Evolutionary conservation across 1,140 invertebrate genomes (phyloP).

Genomic region (Venustaconcha ellipsiformis): DNA sequence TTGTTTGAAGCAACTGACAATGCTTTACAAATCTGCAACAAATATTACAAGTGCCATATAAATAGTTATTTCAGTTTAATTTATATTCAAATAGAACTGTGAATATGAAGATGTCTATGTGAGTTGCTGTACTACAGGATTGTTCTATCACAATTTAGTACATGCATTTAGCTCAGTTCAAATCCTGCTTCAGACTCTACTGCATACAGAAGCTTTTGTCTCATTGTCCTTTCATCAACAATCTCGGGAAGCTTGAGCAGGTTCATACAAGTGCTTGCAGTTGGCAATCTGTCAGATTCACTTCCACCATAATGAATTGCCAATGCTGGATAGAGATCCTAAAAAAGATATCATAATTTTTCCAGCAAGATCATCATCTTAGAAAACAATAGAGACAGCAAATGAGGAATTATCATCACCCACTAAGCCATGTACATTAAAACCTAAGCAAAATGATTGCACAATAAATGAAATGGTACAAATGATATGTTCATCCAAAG

Average conservation of each 20-base stretch:
- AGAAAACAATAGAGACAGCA: neutral
- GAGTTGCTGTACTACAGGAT: too few relatives aligned
- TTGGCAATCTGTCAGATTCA: constrained; percentile 87
- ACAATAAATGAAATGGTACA: neutral
- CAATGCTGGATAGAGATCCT: constrained; percentile 94
- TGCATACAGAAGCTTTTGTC: constrained; percentile 90
- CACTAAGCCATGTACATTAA: neutral
- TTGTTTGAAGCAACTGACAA: too few relatives aligned
- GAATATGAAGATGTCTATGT: too few relatives aligned
- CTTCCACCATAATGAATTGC: constrained; percentile 91
- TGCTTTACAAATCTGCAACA: too few relatives aligned
- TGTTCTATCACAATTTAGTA: neutral
- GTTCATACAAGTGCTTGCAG: constrained; percentile 98
- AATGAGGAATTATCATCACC: too few relatives aligned
- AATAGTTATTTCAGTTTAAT: too few relatives aligned
- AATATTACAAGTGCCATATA: too few relatives aligned
- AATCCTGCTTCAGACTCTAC: constrained; percentile 96
- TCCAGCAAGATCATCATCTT: neutral
- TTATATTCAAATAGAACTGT: too few relatives aligned
- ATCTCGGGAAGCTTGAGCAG: constrained; percentile 95
- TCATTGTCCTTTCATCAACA: constrained; percentile 80
- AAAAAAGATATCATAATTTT: constrained; percentile 37
- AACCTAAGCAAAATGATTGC: neutral
- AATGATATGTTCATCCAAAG: neutral
- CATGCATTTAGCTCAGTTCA: constrained; percentile 79